Conservation (phyloP, 2,797 vertebrate species). For the Nyctibius grandis region DNA sequence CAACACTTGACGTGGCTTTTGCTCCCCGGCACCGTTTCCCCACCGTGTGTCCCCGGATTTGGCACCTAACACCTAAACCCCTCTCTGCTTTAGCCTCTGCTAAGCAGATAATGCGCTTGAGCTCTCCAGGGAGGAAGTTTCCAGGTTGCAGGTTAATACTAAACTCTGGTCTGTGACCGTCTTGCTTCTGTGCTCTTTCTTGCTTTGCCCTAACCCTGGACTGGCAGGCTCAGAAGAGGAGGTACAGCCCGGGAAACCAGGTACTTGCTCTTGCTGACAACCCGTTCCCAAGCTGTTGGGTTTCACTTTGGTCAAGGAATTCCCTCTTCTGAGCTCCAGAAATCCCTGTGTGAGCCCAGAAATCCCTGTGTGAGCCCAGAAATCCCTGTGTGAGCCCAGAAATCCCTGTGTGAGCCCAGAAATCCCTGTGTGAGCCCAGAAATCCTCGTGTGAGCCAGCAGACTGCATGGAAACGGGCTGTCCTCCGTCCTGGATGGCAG, state of each 20-base stretch:
- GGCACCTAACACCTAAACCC: neutral
- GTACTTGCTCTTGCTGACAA: slow-evolving; percentile 69
- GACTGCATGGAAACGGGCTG: neutral
- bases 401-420: neutral
- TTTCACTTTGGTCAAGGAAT: neutral
- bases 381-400: neutral
- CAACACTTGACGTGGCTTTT: rapidly evolving
- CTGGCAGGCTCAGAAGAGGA: slow-evolving; percentile 94
- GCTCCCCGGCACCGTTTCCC: rapidly evolving
- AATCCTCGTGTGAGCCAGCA: neutral
- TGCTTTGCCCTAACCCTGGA: slow-evolving; percentile 64
- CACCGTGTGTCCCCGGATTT: rapidly evolving
- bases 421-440: neutral
- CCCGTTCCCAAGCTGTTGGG: neutral
- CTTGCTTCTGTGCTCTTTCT: slow-evolving; percentile 69
- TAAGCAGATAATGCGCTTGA: rapidly evolving
- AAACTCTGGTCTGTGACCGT: slow-evolving; percentile 31
- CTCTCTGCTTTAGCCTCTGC: rapidly evolving
- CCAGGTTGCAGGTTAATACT: neutral
- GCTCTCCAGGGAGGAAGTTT: neutral
- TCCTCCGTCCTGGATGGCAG: rapidly evolving
- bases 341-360: neutral
- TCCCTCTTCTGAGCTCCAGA: neutral
- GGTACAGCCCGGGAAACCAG: slow-evolving; percentile 92
- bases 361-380: neutral